Percentiles rank a stretch among this genome's conserved stretches.
These are phyloP conservation scores for Operophtera brumata DNA, from an alignment of 2,888 invertebrate genomes.

Conservation along the genomic window DNA sequence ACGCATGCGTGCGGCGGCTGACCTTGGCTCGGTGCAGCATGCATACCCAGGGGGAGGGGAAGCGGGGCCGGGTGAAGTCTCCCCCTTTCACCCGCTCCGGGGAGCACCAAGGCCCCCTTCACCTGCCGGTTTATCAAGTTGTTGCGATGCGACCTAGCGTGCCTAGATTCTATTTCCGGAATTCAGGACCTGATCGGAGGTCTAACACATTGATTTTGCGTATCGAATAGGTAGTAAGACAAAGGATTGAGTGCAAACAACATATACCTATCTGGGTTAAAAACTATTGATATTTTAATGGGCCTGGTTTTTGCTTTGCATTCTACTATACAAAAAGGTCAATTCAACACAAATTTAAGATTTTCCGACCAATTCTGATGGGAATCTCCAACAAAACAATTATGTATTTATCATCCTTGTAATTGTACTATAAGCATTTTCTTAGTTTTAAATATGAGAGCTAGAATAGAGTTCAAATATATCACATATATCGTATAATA, in stretches of 20 bases:
- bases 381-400: too few relatives aligned
- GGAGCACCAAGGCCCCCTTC: conserved; percentile 55
- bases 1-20: conserved; percentile 76
- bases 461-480: too few relatives aligned
- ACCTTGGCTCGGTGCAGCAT: conserved; percentile 78
- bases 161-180: conserved; percentile 71
- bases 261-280: too few relatives aligned
- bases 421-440: too few relatives aligned
- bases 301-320: too few relatives aligned
- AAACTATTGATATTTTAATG: too few relatives aligned
- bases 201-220: conserved; percentile 16
- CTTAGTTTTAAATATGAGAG: too few relatives aligned
- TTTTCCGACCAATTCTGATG: too few relatives aligned
- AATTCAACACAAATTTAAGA: too few relatives aligned
- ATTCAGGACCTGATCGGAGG: conserved; percentile 27
- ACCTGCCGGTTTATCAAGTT: conserved; percentile 76
- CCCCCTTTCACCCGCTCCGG: conserved; percentile 40
- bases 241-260: neutral
- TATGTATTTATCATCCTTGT: too few relatives aligned
- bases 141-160: conserved; percentile 64
- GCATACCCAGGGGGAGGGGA: conserved; percentile 50
- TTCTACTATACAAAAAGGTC: too few relatives aligned
- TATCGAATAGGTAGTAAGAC: neutral
- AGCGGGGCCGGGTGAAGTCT: conserved; percentile 28
- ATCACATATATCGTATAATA: neutral